phyloP scores from a whole-genome alignment of 2,888 invertebrate genomes.

The Pimpla rufipes region DNA sequence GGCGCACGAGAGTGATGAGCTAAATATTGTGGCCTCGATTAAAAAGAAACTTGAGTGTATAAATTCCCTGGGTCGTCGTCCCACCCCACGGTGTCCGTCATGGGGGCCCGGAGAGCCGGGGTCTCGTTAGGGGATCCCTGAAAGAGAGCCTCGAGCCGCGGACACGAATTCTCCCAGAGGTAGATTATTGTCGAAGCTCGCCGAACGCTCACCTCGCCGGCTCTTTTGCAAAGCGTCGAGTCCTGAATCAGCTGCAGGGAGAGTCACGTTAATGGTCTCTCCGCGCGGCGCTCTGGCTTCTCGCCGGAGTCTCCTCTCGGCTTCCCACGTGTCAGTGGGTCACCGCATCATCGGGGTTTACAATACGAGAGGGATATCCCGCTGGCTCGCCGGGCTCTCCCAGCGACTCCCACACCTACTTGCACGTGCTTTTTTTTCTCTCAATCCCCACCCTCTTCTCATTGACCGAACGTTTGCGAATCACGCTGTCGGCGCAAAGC shows the following conservation, averaged over 20 bases:
- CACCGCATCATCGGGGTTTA: constrained; percentile 73
- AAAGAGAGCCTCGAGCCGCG: constrained; percentile 26
- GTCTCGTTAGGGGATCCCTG: constrained; percentile 60
- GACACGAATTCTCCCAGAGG: constrained; percentile 49
- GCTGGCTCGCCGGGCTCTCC: constrained; percentile 69
- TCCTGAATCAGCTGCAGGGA: constrained; percentile 62
- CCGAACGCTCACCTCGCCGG: constrained; percentile 41
- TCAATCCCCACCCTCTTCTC: constrained; percentile 16
- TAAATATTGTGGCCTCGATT: constrained; percentile 36
- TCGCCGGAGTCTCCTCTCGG: constrained; percentile 47
- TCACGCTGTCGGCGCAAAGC: not conserved
- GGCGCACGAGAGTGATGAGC: constrained; percentile 2
- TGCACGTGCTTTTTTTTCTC: constrained; percentile 51
- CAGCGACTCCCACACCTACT: constrained; percentile 58
- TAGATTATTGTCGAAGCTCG: constrained; percentile 64
- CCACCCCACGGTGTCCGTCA: not conserved
- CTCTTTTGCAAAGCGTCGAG: constrained; percentile 46
- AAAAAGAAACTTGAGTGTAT: constrained; percentile 10
- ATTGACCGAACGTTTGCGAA: constrained; percentile 28
- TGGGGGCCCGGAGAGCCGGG: constrained; percentile 7
- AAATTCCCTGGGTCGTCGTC: constrained; percentile 13
- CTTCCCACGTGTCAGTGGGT: constrained; percentile 72
- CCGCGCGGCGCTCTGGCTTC: constrained; percentile 29
- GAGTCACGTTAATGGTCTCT: constrained; percentile 70
- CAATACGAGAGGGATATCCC: constrained; percentile 66